phyloP scores from a whole-genome alignment of 2,797 vertebrate species.

The Gallinago solitaria region DNA sequence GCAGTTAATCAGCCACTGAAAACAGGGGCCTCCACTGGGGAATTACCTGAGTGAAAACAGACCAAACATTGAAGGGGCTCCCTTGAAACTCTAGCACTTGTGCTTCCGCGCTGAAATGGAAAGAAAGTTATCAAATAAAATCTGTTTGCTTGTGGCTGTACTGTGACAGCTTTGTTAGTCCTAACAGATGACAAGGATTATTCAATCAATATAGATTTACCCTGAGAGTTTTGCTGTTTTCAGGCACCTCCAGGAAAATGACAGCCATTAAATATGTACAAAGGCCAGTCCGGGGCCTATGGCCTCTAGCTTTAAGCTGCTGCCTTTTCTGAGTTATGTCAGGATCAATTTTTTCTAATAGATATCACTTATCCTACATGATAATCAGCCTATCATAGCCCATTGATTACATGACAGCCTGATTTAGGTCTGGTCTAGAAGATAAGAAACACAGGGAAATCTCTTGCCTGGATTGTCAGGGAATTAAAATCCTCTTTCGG shows the following conservation, averaged over 20 bases:
- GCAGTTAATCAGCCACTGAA: conserved; percentile 85
- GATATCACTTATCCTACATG: conserved; percentile 78
- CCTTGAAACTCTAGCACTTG: conserved; percentile 53
- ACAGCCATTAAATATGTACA: conserved; percentile 76
- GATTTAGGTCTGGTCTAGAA: conserved; percentile 66
- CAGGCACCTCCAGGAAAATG: conserved; percentile 71
- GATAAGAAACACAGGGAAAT: conserved; percentile 70
- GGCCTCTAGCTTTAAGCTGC: conserved; percentile 71
- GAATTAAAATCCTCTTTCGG: conserved; percentile 19
- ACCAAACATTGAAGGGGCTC: conserved; percentile 50
- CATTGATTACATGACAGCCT: conserved; percentile 76
- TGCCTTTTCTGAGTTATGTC: conserved; percentile 72
- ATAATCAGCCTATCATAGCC: conserved; percentile 76
- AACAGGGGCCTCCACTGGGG: conserved; percentile 76
- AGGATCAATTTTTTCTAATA: conserved; percentile 78
- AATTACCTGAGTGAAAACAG: conserved; percentile 67
- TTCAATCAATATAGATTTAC: conserved; percentile 83
- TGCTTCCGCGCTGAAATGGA: conserved; percentile 42
- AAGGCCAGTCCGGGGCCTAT: conserved; percentile 60
- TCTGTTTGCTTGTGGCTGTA: conserved; percentile 84
- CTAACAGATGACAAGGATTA: conserved; percentile 88
- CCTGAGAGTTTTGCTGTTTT: conserved; percentile 76
- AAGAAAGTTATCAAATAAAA: conserved; percentile 82
- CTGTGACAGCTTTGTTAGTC: conserved; percentile 88
- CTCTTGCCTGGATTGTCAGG: background rate